These are phyloP conservation scores for Pelosia muscerda DNA, from an alignment of 2,888 invertebrate species.

Conservation along the genomic window DNA sequence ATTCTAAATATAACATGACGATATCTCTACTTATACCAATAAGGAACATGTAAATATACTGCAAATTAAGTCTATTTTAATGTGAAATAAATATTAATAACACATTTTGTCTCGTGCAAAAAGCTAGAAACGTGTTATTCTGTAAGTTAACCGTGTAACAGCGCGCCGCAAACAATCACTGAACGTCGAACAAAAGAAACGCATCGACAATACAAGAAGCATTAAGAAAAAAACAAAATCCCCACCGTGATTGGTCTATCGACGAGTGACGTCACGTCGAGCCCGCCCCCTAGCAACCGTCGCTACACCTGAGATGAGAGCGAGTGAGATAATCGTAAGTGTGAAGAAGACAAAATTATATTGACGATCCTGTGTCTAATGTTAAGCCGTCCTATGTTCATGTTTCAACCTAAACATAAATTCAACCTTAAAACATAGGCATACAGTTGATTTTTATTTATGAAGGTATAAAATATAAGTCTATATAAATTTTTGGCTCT, in stretches of 20 bases:
- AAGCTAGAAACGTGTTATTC: slow-evolving; percentile 66
- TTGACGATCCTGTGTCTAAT: slow-evolving; percentile 56
- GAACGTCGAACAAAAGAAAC: slow-evolving; percentile 71
- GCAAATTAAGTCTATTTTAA: slow-evolving; percentile 7
- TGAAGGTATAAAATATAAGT: slow-evolving; percentile 28
- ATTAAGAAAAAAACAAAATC: slow-evolving; percentile 72
- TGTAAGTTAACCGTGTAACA: slow-evolving; percentile 67
- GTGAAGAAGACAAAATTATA: slow-evolving; percentile 74
- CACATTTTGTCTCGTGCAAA: slow-evolving; percentile 47
- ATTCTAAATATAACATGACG: neutral
- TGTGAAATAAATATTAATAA: slow-evolving; percentile 25
- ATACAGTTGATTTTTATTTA: slow-evolving; percentile 48
- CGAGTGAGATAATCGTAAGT: slow-evolving; percentile 67
- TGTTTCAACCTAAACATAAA: slow-evolving; percentile 24
- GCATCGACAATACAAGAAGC: slow-evolving; percentile 71
- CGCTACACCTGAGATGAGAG: slow-evolving; percentile 84
- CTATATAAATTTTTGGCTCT: slow-evolving; percentile 50
- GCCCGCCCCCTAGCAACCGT: slow-evolving; percentile 85
- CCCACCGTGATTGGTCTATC: slow-evolving; percentile 71
- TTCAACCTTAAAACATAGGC: accelerated
- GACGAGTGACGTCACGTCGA: slow-evolving; percentile 75
- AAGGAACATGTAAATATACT: neutral
- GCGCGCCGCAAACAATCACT: slow-evolving; percentile 66
- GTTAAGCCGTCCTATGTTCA: slow-evolving; percentile 47
- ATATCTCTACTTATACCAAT: neutral